A percentile compares a stretch with the other conserved stretches of the same genome.
Conservation (phyloP, 1,140 invertebrate genomes). For the Papilio xuthus region DNA sequence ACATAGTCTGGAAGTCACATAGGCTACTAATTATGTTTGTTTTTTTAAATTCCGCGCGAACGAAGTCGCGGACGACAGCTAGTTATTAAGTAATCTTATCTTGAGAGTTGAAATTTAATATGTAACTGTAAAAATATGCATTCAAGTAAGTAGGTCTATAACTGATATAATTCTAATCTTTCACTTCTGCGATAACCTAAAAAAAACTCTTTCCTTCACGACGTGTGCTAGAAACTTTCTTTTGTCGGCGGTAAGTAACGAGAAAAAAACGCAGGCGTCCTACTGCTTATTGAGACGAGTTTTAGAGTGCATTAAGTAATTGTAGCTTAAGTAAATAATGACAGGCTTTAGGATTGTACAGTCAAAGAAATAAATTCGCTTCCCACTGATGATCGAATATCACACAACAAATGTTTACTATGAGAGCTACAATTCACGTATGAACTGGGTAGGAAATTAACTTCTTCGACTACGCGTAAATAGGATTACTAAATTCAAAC, state of each 20-base stretch:
- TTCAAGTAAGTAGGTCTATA: neutral
- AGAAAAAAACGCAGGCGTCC: slow-evolving; percentile 1
- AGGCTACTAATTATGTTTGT: no score
- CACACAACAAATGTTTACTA: no score
- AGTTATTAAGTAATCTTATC: neutral
- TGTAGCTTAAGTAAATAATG: slow-evolving; percentile 6
- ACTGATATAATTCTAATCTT: slow-evolving; percentile 11
- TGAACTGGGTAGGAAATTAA: neutral
- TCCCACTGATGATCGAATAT: neutral
- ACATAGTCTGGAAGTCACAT: no score
- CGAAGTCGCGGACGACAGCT: no score
- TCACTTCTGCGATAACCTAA: slow-evolving; percentile 18
- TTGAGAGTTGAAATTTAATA: neutral
- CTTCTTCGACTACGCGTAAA: neutral
- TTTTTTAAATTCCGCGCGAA: no score
- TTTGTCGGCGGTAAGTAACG: slow-evolving; percentile 23
- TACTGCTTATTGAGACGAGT: neutral
- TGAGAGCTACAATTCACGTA: no score
- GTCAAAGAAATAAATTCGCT: neutral
- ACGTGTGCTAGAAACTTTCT: slow-evolving; percentile 23
- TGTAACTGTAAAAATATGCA: neutral
- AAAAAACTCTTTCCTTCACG: neutral
- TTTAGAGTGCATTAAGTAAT: slow-evolving; percentile 20
- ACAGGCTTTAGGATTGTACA: neutral
- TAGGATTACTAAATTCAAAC: slow-evolving; percentile 12